These are phyloP conservation scores for Torymus tubicola DNA, from an alignment of 2,888 invertebrate species.

Conservation along the genomic window DNA sequence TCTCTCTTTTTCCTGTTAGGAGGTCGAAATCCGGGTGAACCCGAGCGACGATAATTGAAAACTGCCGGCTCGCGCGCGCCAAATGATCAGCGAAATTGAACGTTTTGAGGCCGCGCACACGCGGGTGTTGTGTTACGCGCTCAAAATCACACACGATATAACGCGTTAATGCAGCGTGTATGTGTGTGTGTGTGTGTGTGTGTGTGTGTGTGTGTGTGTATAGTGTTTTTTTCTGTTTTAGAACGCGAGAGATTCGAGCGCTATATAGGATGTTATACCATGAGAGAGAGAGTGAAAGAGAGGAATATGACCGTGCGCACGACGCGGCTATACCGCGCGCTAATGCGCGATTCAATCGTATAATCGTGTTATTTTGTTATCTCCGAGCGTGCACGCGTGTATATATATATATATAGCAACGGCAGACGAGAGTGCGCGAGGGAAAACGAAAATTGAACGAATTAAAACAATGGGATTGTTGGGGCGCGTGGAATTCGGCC, in stretches of 20 bases:
- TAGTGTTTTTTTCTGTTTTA: slow-evolving; percentile 13
- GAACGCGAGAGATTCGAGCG: too few relatives aligned
- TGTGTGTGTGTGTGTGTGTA: neutral
- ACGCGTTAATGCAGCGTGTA: slow-evolving; percentile 16
- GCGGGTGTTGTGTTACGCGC: slow-evolving; percentile 3
- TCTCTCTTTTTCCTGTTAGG: neutral
- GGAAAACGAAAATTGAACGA: slow-evolving; percentile 23
- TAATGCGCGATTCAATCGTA: slow-evolving; percentile 35
- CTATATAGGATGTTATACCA: too few relatives aligned
- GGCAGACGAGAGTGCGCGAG: too few relatives aligned
- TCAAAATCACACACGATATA: slow-evolving; percentile 41
- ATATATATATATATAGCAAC: too few relatives aligned
- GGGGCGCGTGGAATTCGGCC: neutral
- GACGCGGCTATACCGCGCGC: slow-evolving; percentile 5
- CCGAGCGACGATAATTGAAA: slow-evolving; percentile 56
- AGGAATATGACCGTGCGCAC: neutral
- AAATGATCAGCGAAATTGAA: slow-evolving; percentile 53
- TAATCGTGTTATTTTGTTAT: slow-evolving; percentile 41
- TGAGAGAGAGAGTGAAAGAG: too few relatives aligned
- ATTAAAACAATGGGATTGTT: slow-evolving; percentile 31
- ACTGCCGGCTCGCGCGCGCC: slow-evolving; percentile 44
- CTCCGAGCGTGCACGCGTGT: neutral
- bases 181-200: neutral
- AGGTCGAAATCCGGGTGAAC: slow-evolving; percentile 25
- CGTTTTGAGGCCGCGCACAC: slow-evolving; percentile 20